Base-by-base conservation (phyloP, 2,113 vertebrate species). In the Toxostoma redivivum region DNA sequence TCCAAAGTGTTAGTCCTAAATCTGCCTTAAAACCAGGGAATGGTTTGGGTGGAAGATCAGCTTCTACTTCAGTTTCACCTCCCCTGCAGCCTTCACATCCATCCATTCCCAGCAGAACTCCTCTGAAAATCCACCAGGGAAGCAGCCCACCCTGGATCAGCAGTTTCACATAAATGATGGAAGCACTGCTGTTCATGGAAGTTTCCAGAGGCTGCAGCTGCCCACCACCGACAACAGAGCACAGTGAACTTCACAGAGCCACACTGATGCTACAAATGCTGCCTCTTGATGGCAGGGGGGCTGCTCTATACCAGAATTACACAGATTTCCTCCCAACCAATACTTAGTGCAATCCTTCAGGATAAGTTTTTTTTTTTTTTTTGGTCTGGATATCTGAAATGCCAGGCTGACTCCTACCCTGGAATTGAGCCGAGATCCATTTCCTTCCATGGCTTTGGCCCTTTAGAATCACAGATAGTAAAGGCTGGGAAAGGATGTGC, bases 191-290 rank as follows among this genome's bases (percentile, higher is more conserved):
- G 60, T 18, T 6, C 18, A 9, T 2, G 20, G 54, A 78, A 60
- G 16, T 6, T 74, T 69, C 64, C 48, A 76, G 69, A 62, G 8
- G 30, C 37, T 47, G 15, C 40, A 40, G 67, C 5, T 85, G 38
- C 19, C 44, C 14, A 16, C 27, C 31, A 27, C 11, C n/a, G 15
- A 38, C 35, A 56, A 5, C 27, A 7, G 51, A 53, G 22, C 12
- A 5, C 65, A 8, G 12, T 1, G 44, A 70, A 4, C 40, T 7
- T 3, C 6, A 11, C 58, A 14, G 10, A 11, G n/a, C n/a, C n/a
- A 20, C 5, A 1, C 11, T 45, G 5, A 18, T 7, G 21, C 8
- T 4, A 9, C 2, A 37, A 65, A 16, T 1, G 17, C 0, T 42
- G 25, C 47, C 77, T 38, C 89, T 27, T 5, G 56, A 27, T 4